These are phyloP conservation scores for Ischnus inquisitorius DNA, from an alignment of 2,888 invertebrate genomes.

Conservation along the genomic window DNA sequence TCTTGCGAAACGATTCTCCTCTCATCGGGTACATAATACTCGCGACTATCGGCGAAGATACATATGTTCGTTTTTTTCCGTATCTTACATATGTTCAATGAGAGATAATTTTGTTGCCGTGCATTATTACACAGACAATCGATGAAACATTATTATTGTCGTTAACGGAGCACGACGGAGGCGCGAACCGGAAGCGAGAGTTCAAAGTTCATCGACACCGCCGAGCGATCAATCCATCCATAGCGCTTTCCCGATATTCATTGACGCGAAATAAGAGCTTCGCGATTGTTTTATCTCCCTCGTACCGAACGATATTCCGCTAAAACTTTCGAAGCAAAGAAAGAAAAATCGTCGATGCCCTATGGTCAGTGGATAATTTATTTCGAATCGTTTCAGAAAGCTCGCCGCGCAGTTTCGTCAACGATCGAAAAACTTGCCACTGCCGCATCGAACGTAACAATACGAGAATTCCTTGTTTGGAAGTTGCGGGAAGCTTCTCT, in stretches of 20 bases:
- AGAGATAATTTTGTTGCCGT: not conserved
- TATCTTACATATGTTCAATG: not conserved
- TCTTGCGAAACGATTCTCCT: not conserved
- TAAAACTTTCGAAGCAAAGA: not conserved
- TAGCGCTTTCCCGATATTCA: conserved; percentile 13
- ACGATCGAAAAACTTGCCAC: not conserved
- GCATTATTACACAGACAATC: not conserved
- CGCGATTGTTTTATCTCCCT: not conserved
- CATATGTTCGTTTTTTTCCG: not conserved
- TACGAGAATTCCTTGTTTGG: conserved; percentile 11
- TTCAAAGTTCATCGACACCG: conserved; percentile 17
- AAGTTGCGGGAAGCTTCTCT: not conserved
- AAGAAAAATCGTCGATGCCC: not conserved
- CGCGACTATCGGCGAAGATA: not conserved
- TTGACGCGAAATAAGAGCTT: not conserved
- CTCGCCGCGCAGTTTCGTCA: not conserved
- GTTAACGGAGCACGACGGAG: conserved; percentile 6
- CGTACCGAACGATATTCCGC: not conserved
- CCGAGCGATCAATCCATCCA: not conserved
- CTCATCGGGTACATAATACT: not conserved
- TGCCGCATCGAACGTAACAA: not conserved
- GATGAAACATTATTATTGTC: not conserved
- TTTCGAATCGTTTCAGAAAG: not conserved
- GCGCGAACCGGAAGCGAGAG: conserved; percentile 7
- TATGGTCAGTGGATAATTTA: not conserved